Conservation (phyloP, 2,797 vertebrate genomes). For the Odontamblyopus rebecca region DNA sequence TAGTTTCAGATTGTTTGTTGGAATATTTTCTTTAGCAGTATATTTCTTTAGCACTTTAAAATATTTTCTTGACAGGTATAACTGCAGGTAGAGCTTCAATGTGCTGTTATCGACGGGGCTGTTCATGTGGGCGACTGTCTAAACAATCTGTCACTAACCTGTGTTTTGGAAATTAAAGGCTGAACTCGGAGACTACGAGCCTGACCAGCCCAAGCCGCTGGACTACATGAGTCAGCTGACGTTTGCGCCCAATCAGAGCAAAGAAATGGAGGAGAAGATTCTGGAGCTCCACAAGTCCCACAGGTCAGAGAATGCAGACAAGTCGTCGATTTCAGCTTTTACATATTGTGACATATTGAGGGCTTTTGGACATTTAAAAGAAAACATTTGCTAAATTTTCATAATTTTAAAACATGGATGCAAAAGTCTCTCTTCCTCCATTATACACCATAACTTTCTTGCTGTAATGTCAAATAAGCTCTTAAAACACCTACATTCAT, state of each 20-base stretch:
- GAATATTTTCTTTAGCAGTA: too few relatives aligned
- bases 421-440: not conserved
- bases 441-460: too few relatives aligned
- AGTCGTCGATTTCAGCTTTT: not conserved
- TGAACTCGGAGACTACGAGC: constrained; percentile 91
- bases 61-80: too few relatives aligned
- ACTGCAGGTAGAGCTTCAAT: constrained; percentile 74
- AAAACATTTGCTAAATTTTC: not conserved
- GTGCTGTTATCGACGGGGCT: not conserved
- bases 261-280: constrained; percentile 97
- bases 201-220: constrained; percentile 79
- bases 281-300: constrained; percentile 92
- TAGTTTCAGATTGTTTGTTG: too few relatives aligned
- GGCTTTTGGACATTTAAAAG: not conserved
- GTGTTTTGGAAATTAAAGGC: constrained; percentile 62
- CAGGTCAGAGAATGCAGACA: constrained; percentile 74
- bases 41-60: too few relatives aligned
- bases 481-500: too few relatives aligned
- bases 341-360: not conserved
- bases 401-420: not conserved
- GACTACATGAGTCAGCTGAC: constrained; percentile 86
- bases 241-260: constrained; percentile 90
- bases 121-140: not conserved
- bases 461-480: too few relatives aligned
- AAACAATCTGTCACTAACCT: not conserved